A percentile compares a stretch with the other conserved stretches of the same genome.
Evolutionary conservation across 1,140 invertebrate genomes (phyloP).

Genomic region (Polypedilum vanderplanki): DNA sequence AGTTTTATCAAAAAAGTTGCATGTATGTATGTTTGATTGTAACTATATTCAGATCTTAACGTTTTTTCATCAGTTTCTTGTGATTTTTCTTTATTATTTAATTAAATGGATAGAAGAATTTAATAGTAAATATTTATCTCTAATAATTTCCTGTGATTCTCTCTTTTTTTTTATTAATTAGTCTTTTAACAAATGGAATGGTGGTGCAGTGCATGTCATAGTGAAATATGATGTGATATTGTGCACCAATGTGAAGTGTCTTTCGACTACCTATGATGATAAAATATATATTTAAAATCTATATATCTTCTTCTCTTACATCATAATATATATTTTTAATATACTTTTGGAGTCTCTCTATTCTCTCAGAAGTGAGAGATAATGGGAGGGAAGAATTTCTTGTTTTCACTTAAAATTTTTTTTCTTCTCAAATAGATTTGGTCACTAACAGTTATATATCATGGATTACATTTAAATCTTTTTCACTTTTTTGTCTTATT

Average conservation of each 20-base stretch:
- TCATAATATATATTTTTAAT: background rate
- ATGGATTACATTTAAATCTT: background rate
- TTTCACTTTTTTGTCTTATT: background rate
- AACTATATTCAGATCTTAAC: slow-evolving; percentile 4
- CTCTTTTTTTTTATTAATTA: background rate
- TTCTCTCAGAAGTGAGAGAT: background rate
- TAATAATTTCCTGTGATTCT: slow-evolving; percentile 13
- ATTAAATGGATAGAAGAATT: background rate
- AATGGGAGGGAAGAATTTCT: background rate
- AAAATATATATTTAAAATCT: background rate
- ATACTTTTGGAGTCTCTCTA: background rate
- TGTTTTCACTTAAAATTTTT: background rate
- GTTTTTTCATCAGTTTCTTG: background rate
- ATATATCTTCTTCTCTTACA: background rate
- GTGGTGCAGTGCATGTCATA: background rate
- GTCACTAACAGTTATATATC: slow-evolving; percentile 16
- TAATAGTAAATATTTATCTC: background rate
- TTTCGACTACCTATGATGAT: slow-evolving; percentile 10
- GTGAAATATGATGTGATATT: background rate
- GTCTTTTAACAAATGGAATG: slow-evolving; percentile 15
- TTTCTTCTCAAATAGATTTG: slow-evolving; percentile 6
- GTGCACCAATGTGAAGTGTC: background rate
- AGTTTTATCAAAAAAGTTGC: background rate
- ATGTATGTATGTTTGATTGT: background rate
- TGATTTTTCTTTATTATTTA: background rate